Evolutionary conservation across 2,797 vertebrate genomes (phyloP).

Genomic region (Lateolabrax maculatus): DNA sequence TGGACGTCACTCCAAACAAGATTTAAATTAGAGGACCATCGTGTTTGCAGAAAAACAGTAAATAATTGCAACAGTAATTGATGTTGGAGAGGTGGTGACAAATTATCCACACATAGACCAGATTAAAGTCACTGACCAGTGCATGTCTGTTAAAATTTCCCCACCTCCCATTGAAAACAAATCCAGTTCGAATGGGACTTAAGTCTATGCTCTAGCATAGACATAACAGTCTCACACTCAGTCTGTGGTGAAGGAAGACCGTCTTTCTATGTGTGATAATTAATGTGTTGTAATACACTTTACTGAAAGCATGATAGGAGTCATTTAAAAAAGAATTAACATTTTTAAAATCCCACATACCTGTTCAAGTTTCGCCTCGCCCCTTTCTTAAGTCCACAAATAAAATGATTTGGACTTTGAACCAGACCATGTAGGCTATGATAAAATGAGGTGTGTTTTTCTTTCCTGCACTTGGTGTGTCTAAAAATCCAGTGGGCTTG

Average conservation of each 20-base stretch:
- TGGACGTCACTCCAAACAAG: background rate
- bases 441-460: background rate
- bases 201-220: background rate
- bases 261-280: too few species aligned
- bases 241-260: background rate
- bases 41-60: too few species aligned
- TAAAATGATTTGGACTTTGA: constrained; percentile 22
- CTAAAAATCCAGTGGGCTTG: fast-evolving
- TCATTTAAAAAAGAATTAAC: background rate
- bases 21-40: background rate
- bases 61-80: background rate
- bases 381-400: too few species aligned
- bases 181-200: background rate
- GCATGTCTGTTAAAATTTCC: background rate
- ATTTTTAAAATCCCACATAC: background rate
- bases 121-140: background rate
- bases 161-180: background rate
- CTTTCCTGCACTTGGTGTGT: background rate
- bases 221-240: background rate
- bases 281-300: background rate
- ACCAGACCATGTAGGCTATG: background rate
- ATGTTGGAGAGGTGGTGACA: background rate
- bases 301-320: background rate
- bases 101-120: background rate
- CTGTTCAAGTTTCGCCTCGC: background rate